These are phyloP conservation scores for Chaenocephalus aceratus DNA, from an alignment of 2,113 vertebrate genomes.

Conservation along the genomic window DNA sequence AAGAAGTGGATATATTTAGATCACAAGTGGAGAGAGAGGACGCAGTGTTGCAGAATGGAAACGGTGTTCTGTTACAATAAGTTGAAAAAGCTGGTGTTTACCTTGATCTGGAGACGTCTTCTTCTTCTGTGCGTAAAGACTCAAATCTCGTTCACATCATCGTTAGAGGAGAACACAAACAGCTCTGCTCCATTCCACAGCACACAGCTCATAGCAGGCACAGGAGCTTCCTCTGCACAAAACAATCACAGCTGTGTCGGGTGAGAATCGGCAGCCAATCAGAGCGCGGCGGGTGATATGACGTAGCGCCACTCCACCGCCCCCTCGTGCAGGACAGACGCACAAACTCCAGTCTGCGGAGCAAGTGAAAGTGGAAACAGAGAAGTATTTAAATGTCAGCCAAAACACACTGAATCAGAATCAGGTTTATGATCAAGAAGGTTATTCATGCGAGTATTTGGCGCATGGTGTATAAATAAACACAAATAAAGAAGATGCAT, in stretches of 20 bases:
- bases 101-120: slow-evolving; percentile 70
- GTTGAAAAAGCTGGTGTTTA: slow-evolving; percentile 36
- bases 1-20: neutral
- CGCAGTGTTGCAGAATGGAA: neutral
- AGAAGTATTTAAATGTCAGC: slow-evolving; percentile 8
- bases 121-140: slow-evolving; percentile 17
- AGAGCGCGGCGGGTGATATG: slow-evolving; percentile 88
- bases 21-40: neutral
- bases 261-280: slow-evolving; percentile 92
- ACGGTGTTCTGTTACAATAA: neutral
- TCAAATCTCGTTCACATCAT: slow-evolving; percentile 72
- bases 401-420: neutral
- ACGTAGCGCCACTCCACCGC: slow-evolving; percentile 89
- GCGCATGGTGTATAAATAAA: no score
- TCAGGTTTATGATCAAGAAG: no score
- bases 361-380: slow-evolving; percentile 67
- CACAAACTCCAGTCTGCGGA: slow-evolving; percentile 23
- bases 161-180: slow-evolving; percentile 25
- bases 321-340: slow-evolving; percentile 65
- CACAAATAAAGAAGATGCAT: no score
- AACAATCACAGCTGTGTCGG: slow-evolving; percentile 89
- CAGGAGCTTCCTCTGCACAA: slow-evolving; percentile 77
- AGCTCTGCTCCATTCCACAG: slow-evolving; percentile 59
- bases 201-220: slow-evolving; percentile 51
- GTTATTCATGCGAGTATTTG: no score